Evolutionary conservation across 1,140 invertebrate genomes (phyloP).

Genomic region (Trichoplusia ni): DNA sequence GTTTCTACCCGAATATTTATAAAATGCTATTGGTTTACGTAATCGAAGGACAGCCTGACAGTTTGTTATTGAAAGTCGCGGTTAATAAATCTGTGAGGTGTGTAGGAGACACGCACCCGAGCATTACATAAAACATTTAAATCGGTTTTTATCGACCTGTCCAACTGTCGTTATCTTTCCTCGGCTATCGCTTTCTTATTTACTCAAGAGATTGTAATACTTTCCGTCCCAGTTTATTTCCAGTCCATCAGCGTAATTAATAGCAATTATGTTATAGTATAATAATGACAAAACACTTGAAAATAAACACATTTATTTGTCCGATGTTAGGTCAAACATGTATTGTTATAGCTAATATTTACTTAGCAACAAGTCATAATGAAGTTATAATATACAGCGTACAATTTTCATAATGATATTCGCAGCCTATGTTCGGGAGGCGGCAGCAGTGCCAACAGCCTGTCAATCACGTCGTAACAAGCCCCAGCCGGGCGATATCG

Average conservation of each 20-base stretch:
- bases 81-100: constrained; percentile 46
- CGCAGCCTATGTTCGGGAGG: constrained; percentile 2
- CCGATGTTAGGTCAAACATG: background rate
- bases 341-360: constrained; percentile 20
- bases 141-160: constrained; percentile 22
- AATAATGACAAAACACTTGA: too few relatives aligned
- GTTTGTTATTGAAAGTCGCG: constrained; percentile 52
- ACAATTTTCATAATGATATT: constrained; percentile 23
- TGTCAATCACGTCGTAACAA: constrained; percentile 21
- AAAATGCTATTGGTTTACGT: constrained; percentile 67
- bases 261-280: too few relatives aligned
- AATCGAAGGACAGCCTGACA: constrained; percentile 54
- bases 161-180: background rate
- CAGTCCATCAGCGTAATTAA: too few relatives aligned
- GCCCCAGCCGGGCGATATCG: background rate
- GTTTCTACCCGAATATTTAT: constrained; percentile 56
- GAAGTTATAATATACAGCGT: constrained; percentile 27
- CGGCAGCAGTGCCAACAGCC: constrained; percentile 4
- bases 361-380: constrained; percentile 34
- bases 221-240: background rate
- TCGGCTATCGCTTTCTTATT: background rate
- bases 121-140: constrained; percentile 46
- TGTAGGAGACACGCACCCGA: constrained; percentile 32
- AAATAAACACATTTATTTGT: constrained; percentile 11
- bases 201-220: background rate